A percentile compares a stretch with the other conserved stretches of the same genome.
phyloP scores from a whole-genome alignment of 2,113 vertebrate species.

The Choloepus hoffmanni region DNA sequence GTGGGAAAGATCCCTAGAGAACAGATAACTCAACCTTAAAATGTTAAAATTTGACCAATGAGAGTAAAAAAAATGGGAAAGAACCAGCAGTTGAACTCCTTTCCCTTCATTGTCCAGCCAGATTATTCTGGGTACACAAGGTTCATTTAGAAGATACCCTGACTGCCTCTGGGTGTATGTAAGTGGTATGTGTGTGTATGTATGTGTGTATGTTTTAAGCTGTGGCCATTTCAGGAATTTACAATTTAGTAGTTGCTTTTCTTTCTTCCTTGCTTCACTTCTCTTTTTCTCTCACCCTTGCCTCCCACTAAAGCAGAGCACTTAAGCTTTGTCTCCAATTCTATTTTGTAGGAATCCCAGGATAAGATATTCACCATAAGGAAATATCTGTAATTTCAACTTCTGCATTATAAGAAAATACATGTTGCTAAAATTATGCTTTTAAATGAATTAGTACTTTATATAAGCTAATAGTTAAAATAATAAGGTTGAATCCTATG shows the following conservation, averaged over 20 bases:
- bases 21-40: background rate
- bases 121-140: background rate
- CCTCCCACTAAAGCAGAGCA: background rate
- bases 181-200: background rate
- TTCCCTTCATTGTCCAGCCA: background rate
- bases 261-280: background rate
- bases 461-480: background rate
- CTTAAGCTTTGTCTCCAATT: background rate
- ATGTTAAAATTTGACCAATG: background rate
- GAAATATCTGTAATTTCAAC: background rate
- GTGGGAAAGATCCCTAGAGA: background rate
- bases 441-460: background rate
- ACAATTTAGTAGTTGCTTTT: background rate
- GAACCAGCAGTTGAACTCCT: background rate
- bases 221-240: background rate
- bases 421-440: constrained; percentile 2
- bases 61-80: background rate
- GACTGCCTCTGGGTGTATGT: rapidly evolving
- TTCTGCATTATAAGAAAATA: constrained; percentile 5
- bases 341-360: background rate
- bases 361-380: background rate
- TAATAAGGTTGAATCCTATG: background rate
- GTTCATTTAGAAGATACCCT: background rate
- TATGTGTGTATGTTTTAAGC: background rate
- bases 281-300: background rate